phyloP scores from a whole-genome alignment of 2,888 invertebrate species.

The Euplexia lucipara region DNA sequence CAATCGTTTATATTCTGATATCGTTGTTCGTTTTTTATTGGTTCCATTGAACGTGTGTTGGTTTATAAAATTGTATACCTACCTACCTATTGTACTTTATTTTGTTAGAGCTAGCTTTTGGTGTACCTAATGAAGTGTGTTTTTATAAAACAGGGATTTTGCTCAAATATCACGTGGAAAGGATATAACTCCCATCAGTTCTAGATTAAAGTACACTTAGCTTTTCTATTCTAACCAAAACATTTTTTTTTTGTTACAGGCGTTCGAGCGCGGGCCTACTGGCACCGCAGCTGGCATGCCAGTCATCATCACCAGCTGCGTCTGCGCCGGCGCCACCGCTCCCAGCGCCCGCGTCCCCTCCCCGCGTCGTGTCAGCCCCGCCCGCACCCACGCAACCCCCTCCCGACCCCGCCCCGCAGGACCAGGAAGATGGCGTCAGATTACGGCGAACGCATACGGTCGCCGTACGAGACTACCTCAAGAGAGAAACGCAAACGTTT shows the following conservation, averaged over 20 bases:
- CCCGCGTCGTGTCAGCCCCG: constrained; percentile 82
- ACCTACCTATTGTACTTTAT: background rate
- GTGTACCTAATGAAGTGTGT: background rate
- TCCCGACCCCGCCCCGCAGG: constrained; percentile 81
- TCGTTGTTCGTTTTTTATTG: background rate
- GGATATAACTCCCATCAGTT: too few relatives aligned
- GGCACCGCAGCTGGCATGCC: constrained; percentile 86
- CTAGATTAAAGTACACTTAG: background rate
- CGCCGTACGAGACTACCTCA: constrained; percentile 92
- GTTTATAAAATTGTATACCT: background rate
- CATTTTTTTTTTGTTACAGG: constrained; percentile 80
- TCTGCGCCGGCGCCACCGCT: constrained; percentile 76
- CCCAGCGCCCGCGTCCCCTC: constrained; percentile 84
- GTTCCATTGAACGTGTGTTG: background rate
- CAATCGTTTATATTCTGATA: constrained; percentile 10
- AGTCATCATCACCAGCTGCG: constrained; percentile 81
- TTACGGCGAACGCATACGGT: constrained; percentile 85
- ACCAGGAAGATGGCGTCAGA: constrained; percentile 86
- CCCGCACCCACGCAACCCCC: constrained; percentile 76
- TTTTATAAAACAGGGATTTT: background rate
- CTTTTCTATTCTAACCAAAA: background rate
- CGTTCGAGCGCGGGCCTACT: constrained; percentile 86
- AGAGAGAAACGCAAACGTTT: constrained; percentile 95
- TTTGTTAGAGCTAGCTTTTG: background rate
- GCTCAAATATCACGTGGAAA: background rate